These are phyloP conservation scores for Molossus alvarezi DNA, from an alignment of 2,797 vertebrate genomes.

Conservation along the genomic window DNA sequence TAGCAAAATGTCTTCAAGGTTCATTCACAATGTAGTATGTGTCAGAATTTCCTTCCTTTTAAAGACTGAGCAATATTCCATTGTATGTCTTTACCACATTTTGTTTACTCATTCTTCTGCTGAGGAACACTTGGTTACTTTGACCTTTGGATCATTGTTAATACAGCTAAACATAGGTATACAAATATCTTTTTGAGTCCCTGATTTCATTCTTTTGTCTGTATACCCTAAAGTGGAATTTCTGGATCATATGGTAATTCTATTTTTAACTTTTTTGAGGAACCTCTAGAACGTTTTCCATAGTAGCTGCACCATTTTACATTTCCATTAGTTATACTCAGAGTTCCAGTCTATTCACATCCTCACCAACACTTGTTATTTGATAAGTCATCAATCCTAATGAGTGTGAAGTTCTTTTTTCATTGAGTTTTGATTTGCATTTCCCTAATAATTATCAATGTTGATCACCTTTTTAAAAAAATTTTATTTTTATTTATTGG, in stretches of 20 bases:
- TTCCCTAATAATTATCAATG: background rate
- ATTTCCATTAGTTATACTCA: background rate
- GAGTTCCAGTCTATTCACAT: background rate
- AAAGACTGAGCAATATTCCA: background rate
- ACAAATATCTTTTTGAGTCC: background rate
- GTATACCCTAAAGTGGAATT: background rate
- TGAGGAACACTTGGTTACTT: background rate
- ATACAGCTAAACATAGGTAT: background rate
- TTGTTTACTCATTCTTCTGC: slow-evolving; percentile 17
- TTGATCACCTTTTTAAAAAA: background rate
- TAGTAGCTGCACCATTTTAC: slow-evolving; percentile 3
- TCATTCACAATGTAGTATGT: background rate
- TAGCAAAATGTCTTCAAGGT: background rate
- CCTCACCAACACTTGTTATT: background rate
- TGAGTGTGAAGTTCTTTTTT: background rate
- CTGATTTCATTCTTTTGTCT: slow-evolving; percentile 13
- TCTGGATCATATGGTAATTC: slow-evolving; percentile 7
- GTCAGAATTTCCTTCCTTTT: background rate
- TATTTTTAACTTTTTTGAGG: background rate
- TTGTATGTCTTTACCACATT: background rate
- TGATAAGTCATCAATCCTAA: background rate
- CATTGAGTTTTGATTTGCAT: background rate
- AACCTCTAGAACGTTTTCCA: background rate
- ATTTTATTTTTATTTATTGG: background rate
- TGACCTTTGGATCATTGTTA: background rate